A percentile compares a stretch with the other conserved stretches of the same genome.
phyloP scores from a whole-genome alignment of 2,888 invertebrate species.

The Phymatocera aterrima region DNA sequence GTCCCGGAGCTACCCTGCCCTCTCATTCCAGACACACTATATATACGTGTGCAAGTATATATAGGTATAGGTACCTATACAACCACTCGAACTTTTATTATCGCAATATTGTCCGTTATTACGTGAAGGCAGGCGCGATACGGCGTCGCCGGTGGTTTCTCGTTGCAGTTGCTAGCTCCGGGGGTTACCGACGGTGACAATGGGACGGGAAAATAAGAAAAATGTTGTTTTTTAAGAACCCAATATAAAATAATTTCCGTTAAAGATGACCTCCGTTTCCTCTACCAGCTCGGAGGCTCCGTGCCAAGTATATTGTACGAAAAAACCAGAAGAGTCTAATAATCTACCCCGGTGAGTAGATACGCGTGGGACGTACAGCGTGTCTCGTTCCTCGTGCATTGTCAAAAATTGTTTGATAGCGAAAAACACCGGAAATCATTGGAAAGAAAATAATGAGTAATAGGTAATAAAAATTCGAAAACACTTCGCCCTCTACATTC shows the following conservation, averaged over 20 bases:
- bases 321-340: neutral
- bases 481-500: too few species aligned
- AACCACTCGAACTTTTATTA: constrained; percentile 25
- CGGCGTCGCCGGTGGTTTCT: neutral
- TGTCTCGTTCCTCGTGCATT: too few species aligned
- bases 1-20: neutral
- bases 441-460: too few species aligned
- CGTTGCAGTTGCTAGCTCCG: neutral
- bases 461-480: too few species aligned
- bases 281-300: too few species aligned
- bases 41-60: neutral
- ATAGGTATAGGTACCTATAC: neutral
- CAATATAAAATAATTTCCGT: constrained; percentile 24
- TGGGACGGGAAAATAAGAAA: neutral
- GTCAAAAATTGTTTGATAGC: too few species aligned
- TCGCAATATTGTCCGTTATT: constrained; percentile 29
- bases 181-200: neutral
- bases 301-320: neutral
- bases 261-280: neutral
- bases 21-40: neutral
- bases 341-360: neutral
- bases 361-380: too few species aligned
- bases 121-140: neutral
- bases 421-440: too few species aligned
- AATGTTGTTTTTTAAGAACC: neutral